Conservation (phyloP, 2,888 invertebrate species). For the Rosalia funebris region DNA sequence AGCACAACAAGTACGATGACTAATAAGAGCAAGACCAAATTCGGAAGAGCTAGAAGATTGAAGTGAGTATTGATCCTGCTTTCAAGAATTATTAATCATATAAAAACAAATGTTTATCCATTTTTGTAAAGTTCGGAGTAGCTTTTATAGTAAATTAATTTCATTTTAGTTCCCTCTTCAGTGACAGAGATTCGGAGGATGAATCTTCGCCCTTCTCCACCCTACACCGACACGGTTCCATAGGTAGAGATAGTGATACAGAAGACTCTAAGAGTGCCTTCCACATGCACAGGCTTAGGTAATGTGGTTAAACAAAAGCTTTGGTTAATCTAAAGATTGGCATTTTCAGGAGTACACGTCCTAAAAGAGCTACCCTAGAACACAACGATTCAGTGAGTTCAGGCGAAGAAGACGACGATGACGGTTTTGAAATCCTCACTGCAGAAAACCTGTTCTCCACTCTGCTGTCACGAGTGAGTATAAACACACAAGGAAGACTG, state of each 20-base stretch:
- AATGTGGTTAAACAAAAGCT: too few relatives aligned
- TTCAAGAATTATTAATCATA: neutral
- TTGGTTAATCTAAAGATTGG: neutral
- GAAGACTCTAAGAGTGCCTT: slow-evolving; percentile 66
- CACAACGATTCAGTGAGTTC: slow-evolving; percentile 89
- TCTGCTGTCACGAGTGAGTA: slow-evolving; percentile 79
- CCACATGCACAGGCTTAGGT: slow-evolving; percentile 76
- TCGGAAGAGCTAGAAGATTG: slow-evolving; percentile 72
- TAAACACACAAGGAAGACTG: neutral
- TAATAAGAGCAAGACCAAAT: slow-evolving; percentile 65
- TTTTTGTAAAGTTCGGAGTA: too few relatives aligned
- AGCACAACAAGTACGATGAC: slow-evolving; percentile 69
- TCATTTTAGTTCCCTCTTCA: slow-evolving; percentile 71
- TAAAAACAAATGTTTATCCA: too few relatives aligned
- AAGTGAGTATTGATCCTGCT: slow-evolving; percentile 67
- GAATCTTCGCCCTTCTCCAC: slow-evolving; percentile 71
- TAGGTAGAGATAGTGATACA: slow-evolving; percentile 70
- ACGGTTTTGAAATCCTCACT: slow-evolving; percentile 90
- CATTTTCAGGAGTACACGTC: slow-evolving; percentile 71
- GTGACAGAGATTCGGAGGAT: slow-evolving; percentile 77
- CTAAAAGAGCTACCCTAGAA: slow-evolving; percentile 72
- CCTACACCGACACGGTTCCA: slow-evolving; percentile 69
- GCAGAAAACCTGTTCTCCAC: slow-evolving; percentile 92
- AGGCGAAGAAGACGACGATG: slow-evolving; percentile 88
- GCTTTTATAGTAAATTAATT: too few relatives aligned